Evolutionary conservation across 1,140 invertebrate species (phyloP).

Genomic region (Sesamia nonagrioides): DNA sequence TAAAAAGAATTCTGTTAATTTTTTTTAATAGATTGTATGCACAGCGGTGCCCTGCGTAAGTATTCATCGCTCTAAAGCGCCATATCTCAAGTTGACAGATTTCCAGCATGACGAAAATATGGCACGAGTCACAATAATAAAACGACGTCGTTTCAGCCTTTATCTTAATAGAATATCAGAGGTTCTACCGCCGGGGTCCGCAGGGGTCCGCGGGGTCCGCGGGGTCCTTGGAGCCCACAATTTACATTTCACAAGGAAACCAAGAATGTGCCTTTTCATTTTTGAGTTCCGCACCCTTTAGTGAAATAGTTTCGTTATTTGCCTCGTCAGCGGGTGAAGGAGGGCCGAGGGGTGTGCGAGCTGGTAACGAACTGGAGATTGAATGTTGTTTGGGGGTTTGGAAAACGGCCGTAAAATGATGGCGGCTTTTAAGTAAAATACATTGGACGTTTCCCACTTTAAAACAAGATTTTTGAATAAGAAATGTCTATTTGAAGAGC

Average conservation of each 20-base stretch:
- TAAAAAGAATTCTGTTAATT: no score
- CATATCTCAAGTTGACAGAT: constrained; percentile 67
- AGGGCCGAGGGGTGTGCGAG: neutral
- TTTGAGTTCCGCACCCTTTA: constrained; percentile 45
- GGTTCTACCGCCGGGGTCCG: constrained; percentile 25
- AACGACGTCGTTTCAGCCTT: constrained; percentile 51
- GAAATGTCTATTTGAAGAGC: neutral
- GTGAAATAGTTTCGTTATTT: constrained; percentile 38
- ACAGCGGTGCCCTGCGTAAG: constrained; percentile 39
- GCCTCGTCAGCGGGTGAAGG: neutral
- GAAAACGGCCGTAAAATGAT: neutral
- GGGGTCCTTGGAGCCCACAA: neutral
- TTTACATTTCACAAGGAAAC: constrained; percentile 43
- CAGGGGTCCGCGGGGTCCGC: no score
- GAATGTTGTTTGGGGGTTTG: constrained; percentile 10
- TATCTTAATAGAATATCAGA: constrained; percentile 85
- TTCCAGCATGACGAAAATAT: constrained; percentile 74
- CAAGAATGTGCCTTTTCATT: constrained; percentile 54
- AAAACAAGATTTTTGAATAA: neutral
- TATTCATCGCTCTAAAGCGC: neutral
- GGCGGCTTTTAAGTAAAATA: neutral
- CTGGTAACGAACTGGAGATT: constrained; percentile 19
- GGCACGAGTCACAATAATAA: constrained; percentile 66
- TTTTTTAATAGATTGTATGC: no score
- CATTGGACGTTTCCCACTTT: neutral